Percentiles rank a stretch among this genome's conserved stretches.
These are phyloP conservation scores for Paragorgia papillata DNA, from an alignment of 92 coral and sea anemone genomes.

Conservation along the genomic window DNA sequence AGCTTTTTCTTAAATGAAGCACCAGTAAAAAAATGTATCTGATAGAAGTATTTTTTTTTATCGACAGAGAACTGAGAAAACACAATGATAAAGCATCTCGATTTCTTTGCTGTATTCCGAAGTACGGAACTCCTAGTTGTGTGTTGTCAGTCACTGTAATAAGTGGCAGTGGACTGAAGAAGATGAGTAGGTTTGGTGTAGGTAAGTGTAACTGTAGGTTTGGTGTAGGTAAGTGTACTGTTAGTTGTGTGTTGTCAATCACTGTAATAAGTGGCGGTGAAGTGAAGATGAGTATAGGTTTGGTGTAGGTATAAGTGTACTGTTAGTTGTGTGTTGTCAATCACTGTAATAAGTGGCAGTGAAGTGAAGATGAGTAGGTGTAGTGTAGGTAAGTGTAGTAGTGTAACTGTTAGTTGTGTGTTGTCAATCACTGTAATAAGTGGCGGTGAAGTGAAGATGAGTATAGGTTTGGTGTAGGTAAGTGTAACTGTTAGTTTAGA, in stretches of 20 bases:
- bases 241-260: slow-evolving; percentile 74
- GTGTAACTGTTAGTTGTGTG: no score
- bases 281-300: no score
- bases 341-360: slow-evolving; percentile 64
- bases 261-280: slow-evolving; percentile 65
- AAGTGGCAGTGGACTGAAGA: slow-evolving; percentile 79
- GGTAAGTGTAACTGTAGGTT: slow-evolving; percentile 57
- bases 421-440: no score
- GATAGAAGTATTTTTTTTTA: neutral
- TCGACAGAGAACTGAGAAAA: slow-evolving; percentile 9
- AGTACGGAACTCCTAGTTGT: slow-evolving; percentile 77
- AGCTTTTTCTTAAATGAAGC: no score
- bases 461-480: no score
- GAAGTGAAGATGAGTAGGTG: slow-evolving; percentile 82
- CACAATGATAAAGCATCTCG: slow-evolving; percentile 29
- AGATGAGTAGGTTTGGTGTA: slow-evolving; percentile 78
- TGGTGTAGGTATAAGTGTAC: slow-evolving; percentile 69
- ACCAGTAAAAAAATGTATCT: no score
- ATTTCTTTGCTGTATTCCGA: slow-evolving; percentile 89
- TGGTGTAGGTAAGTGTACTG: slow-evolving; percentile 21
- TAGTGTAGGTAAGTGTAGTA: slow-evolving; percentile 74
- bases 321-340: slow-evolving; percentile 74
- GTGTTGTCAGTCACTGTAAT: slow-evolving; percentile 71
- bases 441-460: no score
- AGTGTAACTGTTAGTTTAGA: no score